phyloP scores from a whole-genome alignment of 2,888 invertebrate genomes.

The Sclerodermus sp. region DNA sequence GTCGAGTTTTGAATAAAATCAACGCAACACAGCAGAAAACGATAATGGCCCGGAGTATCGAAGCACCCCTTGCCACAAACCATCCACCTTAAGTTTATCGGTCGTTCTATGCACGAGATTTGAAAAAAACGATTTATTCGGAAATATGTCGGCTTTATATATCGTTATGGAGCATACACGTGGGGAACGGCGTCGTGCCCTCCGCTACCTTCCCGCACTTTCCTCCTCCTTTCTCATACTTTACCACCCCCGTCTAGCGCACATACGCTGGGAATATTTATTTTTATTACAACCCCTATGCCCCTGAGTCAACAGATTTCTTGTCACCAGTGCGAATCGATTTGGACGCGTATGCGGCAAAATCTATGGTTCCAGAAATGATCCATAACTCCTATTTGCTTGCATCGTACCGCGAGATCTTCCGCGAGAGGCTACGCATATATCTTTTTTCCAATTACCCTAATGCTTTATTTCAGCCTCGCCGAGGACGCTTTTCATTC shows the following conservation, averaged over 20 bases:
- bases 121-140: conserved; percentile 37
- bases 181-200: conserved; percentile 34
- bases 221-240: conserved; percentile 17
- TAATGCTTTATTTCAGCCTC: too few relatives aligned
- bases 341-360: conserved; percentile 16
- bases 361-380: background rate
- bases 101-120: conserved; percentile 29
- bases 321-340: conserved; percentile 37
- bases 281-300: conserved; percentile 43
- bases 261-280: conserved; percentile 39
- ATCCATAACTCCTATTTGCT: background rate
- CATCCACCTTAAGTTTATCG: conserved; percentile 28
- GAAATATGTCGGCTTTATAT: conserved; percentile 44
- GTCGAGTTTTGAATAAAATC: too few relatives aligned
- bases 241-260: conserved; percentile 18
- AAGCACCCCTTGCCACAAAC: conserved; percentile 4
- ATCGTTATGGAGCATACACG: conserved; percentile 42
- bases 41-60: conserved; percentile 7
- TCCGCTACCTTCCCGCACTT: conserved; percentile 24
- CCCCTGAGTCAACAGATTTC: conserved; percentile 46
- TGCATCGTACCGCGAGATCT: too few relatives aligned
- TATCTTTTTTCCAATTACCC: too few relatives aligned
- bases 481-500: too few relatives aligned
- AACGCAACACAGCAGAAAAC: conserved; percentile 19
- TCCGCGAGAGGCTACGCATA: too few relatives aligned